These are phyloP conservation scores for Lutjanus argentimaculatus DNA, from an alignment of 2,797 vertebrate genomes.

Conservation along the genomic window DNA sequence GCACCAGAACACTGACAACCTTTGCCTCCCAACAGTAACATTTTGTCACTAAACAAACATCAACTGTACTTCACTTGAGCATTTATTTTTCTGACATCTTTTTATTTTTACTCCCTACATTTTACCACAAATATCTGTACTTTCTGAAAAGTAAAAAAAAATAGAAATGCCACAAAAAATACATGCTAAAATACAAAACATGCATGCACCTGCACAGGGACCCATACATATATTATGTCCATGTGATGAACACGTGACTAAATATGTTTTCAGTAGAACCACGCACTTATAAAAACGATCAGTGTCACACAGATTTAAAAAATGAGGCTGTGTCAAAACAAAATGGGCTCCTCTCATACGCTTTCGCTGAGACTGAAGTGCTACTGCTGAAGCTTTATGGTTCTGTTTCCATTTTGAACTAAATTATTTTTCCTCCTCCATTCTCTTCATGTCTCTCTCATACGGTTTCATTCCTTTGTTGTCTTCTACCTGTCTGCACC, in stretches of 20 bases:
- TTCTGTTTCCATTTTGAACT: slow-evolving; percentile 39
- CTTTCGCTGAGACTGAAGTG: slow-evolving; percentile 27
- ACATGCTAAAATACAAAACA: neutral
- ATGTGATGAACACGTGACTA: slow-evolving; percentile 1
- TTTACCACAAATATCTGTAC: too few species aligned
- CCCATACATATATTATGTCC: neutral
- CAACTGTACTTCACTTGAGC: too few species aligned
- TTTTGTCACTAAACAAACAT: too few species aligned
- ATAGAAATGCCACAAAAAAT: too few species aligned
- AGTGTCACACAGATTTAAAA: slow-evolving; percentile 17
- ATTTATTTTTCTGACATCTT: too few species aligned
- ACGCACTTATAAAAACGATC: slow-evolving; percentile 10
- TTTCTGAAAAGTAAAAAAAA: too few species aligned
- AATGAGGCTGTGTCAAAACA: neutral
- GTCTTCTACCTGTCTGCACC: slow-evolving; percentile 20
- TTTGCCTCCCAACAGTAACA: neutral
- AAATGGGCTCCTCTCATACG: slow-evolving; percentile 23
- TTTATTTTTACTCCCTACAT: too few species aligned
- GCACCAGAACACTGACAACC: neutral
- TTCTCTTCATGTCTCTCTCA: slow-evolving; percentile 33
- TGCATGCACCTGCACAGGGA: neutral
- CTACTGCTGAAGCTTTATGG: slow-evolving; percentile 35
- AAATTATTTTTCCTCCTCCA: slow-evolving; percentile 24
- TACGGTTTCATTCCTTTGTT: slow-evolving; percentile 48
- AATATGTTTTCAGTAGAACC: neutral